Percentiles rank a stretch among this genome's conserved stretches.
These are phyloP conservation scores for Agraylea sexmaculata DNA, from an alignment of 1,140 invertebrate genomes.

Conservation along the genomic window DNA sequence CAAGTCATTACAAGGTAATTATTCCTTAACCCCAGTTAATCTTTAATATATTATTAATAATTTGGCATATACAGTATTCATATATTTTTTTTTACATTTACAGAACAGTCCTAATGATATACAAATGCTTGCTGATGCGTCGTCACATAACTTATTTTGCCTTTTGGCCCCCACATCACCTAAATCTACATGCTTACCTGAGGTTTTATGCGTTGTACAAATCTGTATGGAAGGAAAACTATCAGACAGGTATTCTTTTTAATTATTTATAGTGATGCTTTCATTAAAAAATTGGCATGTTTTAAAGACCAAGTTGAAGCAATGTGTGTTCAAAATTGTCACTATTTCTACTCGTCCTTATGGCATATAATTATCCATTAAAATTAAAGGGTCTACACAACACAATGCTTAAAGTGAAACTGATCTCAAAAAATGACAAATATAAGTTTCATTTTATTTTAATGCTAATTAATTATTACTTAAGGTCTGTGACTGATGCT, in stretches of 20 bases:
- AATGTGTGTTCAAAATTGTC: too few relatives aligned
- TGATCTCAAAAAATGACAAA: too few relatives aligned
- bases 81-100: conserved; percentile 22
- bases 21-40: conserved; percentile 12
- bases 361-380: too few relatives aligned
- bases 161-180: conserved; percentile 75
- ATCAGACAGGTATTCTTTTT: conserved; percentile 61
- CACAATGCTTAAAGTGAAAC: too few relatives aligned
- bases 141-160: conserved; percentile 95
- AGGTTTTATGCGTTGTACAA: conserved; percentile 86
- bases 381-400: too few relatives aligned
- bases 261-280: too few relatives aligned
- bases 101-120: conserved; percentile 97
- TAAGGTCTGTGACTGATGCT: conserved; percentile 57
- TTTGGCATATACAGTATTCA: conserved; percentile 1
- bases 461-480: too few relatives aligned
- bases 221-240: conserved; percentile 94
- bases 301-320: too few relatives aligned
- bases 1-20: conserved; percentile 90
- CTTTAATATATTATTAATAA: conserved; percentile 9
- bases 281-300: too few relatives aligned
- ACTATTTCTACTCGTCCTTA: too few relatives aligned
- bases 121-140: conserved; percentile 97
- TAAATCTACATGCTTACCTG: conserved; percentile 63
- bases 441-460: too few relatives aligned